Base-by-base conservation (phyloP, 2,888 invertebrate genomes). In the Pilophorus perplexus region DNA sequence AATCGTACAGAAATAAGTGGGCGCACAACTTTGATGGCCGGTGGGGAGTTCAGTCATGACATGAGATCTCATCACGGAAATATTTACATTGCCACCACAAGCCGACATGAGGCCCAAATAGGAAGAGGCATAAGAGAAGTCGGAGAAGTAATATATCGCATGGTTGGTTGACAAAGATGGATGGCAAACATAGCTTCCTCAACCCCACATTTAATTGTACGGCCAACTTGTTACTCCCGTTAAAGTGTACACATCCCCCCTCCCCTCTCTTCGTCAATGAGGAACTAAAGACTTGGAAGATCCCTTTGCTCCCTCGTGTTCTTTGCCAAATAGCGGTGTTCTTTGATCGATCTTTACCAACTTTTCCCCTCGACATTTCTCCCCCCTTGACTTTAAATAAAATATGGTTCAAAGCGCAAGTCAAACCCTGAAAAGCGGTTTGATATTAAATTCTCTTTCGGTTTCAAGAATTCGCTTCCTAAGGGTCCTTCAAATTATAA, bases 121-220 rank as follows among this genome's bases (percentile, higher is more conserved):
- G n/a, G n/a, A n/a, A n/a, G 44, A 1, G n/a, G 46, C 23, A 46
- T 25, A 46, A 23, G 46, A 20, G 44, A 44, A 44, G 44, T 44
- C 20, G 44, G n/a, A 46, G 23, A 46, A 46, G 46, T 46, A 46
- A 46, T 46, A 46, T 46, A 46, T 46, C 46, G 46, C 46, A 10
- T 46, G 46, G 46, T 23, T 46, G 46, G 23, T 46, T 46, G 46
- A 46, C 46, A 46, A 22, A 46, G 46, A 46, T 46, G 46, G 46
- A 46, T 46, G 22, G 46, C 46, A 46, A 46, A 46, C 46, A 46
- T 46, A 46, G 46, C 22, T 23, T 46, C 23, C 46, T 14, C 25
- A 12, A 2, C 23, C 25, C 23, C 46, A 25, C 14, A 46, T 46
- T 46, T 46, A 46, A 46, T 46, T 46, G 46, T 46, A 4, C 23